Evolutionary conservation across 2,797 vertebrate genomes (phyloP).

Genomic region (Spondyliosoma cantharus): DNA sequence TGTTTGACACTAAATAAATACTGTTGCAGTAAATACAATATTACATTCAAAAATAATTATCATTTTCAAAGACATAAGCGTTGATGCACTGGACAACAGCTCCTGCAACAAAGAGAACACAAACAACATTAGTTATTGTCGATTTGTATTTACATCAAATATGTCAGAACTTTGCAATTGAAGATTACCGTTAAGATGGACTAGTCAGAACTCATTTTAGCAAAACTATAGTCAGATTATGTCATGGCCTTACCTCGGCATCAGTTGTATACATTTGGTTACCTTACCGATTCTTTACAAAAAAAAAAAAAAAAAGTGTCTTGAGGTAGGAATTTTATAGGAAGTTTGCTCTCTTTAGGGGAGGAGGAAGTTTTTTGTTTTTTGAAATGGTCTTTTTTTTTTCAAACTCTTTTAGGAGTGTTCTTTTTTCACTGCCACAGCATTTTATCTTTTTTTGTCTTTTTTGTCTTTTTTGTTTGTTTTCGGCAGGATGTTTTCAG

Average conservation of each 20-base stretch:
- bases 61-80: background rate
- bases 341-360: constrained; percentile 92
- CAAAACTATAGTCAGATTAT: background rate
- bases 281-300: constrained; percentile 54
- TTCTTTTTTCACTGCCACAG: constrained; percentile 73
- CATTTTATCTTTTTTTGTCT: constrained; percentile 55
- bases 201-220: background rate
- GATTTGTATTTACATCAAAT: background rate
- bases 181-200: background rate
- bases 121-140: background rate
- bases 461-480: constrained; percentile 70
- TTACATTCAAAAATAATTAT: background rate
- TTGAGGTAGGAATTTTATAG: constrained; percentile 41
- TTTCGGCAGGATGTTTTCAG: constrained; percentile 86
- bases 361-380: constrained; percentile 86
- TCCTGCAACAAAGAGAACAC: constrained; percentile 58
- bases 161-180: background rate
- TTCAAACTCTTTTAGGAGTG: constrained; percentile 57
- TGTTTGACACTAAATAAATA: background rate
- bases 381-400: constrained; percentile 81
- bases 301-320: background rate
- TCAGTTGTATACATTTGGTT: constrained; percentile 5
- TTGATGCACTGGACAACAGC: background rate
- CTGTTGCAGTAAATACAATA: constrained; percentile 5
- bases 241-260: constrained; percentile 61